Evolutionary conservation across 2,888 invertebrate genomes (phyloP).

Genomic region (Tetramorium bicarinatum): DNA sequence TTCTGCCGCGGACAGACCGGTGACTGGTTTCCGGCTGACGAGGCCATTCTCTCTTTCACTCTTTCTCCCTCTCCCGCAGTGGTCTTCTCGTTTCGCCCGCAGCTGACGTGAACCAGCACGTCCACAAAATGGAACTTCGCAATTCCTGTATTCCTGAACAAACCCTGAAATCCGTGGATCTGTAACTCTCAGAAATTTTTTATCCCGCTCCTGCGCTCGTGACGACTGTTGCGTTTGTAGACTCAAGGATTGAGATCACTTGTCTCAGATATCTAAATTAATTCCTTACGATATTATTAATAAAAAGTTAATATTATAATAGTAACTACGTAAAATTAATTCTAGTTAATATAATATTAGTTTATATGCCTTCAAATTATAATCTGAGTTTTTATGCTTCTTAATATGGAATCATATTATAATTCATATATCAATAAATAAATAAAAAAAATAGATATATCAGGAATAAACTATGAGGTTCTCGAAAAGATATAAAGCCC

Average conservation of each 20-base stretch:
- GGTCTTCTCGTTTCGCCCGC: conserved; percentile 46
- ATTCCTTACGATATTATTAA: not conserved
- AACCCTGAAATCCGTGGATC: conserved; percentile 18
- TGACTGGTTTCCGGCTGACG: conserved; percentile 74
- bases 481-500: too few species aligned
- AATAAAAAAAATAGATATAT: too few species aligned
- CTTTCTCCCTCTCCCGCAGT: not conserved
- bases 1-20: conserved; percentile 70
- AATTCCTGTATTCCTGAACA: conserved; percentile 55
- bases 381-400: not conserved
- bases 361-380: not conserved
- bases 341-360: too few species aligned
- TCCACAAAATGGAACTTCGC: conserved; percentile 61
- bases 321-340: too few species aligned
- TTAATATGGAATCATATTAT: not conserved
- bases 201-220: not conserved
- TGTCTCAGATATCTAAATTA: not conserved
- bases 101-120: conserved; percentile 48
- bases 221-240: not conserved
- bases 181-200: conserved; percentile 4
- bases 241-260: not conserved
- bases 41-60: conserved; percentile 42
- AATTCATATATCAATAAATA: too few species aligned
- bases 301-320: too few species aligned
- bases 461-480: not conserved